Percentiles rank a stretch among this genome's conserved stretches.
Evolutionary conservation across 1,140 invertebrate genomes (phyloP).

Genomic region (Vollenhovia emeryi): DNA sequence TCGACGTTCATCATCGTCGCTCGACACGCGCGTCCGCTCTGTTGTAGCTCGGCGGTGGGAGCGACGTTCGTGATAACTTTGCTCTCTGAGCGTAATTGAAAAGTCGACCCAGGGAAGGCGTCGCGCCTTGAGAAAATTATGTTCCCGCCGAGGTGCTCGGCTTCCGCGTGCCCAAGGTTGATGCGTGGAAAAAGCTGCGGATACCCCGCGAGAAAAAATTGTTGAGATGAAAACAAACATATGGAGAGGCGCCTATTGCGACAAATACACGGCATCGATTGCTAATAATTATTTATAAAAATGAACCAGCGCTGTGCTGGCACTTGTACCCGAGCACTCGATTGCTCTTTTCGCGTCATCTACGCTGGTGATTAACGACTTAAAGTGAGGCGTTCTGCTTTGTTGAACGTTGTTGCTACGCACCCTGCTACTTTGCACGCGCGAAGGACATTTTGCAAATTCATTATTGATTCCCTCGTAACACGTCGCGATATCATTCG

Average conservation of each 20-base stretch:
- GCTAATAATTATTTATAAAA: not conserved
- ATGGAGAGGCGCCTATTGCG: not conserved
- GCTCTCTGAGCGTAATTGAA: constrained; percentile 17
- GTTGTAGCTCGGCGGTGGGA: not conserved
- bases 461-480: not conserved
- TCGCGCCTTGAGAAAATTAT: not conserved
- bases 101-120: constrained; percentile 24
- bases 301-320: too few species aligned
- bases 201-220: not conserved
- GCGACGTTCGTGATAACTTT: constrained; percentile 43
- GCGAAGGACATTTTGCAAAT: not conserved
- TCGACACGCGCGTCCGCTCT: not conserved
- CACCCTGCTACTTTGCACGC: not conserved
- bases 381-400: not conserved
- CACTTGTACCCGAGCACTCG: too few species aligned
- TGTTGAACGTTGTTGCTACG: not conserved
- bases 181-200: not conserved
- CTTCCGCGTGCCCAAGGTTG: not conserved
- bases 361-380: not conserved
- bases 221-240: not conserved
- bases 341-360: not conserved
- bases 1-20: constrained; percentile 33
- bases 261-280: not conserved
- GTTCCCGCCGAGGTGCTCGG: not conserved
- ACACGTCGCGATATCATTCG: not conserved